phyloP scores from a whole-genome alignment of 2,113 vertebrate species.

The Bubo blakistoni region DNA sequence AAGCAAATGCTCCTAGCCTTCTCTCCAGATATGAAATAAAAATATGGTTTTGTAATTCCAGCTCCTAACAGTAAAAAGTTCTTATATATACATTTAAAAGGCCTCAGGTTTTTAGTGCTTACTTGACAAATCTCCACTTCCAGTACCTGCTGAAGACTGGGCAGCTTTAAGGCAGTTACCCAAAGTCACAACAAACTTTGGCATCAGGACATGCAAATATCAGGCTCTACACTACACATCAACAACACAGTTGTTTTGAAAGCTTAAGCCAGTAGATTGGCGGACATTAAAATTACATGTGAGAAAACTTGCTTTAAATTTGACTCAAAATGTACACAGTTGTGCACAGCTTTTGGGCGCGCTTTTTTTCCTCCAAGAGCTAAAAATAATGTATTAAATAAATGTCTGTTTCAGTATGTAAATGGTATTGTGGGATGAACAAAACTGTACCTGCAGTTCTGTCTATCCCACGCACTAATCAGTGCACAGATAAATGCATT shows the following conservation, averaged over 20 bases:
- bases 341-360: neutral
- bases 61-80: neutral
- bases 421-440: neutral
- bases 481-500: constrained; percentile 22
- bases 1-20: neutral
- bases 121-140: neutral
- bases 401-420: neutral
- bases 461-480: neutral
- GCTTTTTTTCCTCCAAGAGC: neutral
- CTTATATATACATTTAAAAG: neutral
- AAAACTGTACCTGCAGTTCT: neutral
- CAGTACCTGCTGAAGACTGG: neutral
- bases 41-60: neutral
- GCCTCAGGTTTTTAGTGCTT: neutral
- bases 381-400: neutral
- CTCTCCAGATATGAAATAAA: neutral
- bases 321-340: neutral
- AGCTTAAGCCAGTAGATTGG: neutral
- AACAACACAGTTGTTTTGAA: neutral
- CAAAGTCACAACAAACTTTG: neutral
- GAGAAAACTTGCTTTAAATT: neutral
- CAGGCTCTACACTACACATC: neutral
- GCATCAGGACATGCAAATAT: accelerated
- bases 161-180: neutral
- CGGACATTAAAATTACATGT: accelerated